phyloP scores from a whole-genome alignment of 1,140 invertebrate species.

The Drosophila santomea region DNA sequence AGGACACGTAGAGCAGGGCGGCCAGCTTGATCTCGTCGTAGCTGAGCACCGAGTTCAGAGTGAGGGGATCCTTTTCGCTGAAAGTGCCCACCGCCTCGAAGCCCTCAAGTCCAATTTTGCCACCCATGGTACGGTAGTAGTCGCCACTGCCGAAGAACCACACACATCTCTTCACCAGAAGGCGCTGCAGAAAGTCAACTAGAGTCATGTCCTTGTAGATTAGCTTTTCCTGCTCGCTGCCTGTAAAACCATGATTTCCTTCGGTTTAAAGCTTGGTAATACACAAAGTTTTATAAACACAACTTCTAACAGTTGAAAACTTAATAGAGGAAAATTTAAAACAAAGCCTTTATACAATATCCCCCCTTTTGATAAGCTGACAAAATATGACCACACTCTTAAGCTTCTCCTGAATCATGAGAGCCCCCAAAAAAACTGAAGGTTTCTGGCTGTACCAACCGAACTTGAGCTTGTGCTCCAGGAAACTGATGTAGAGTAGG shows the following conservation, averaged over 20 bases:
- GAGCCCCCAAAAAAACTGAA: no score
- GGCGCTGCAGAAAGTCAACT: conserved; percentile 60
- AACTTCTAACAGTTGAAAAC: no score
- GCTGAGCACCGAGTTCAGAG: conserved; percentile 59
- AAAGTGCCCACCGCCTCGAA: conserved; percentile 58
- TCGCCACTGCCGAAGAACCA: conserved; percentile 41
- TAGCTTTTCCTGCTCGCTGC: conserved; percentile 29
- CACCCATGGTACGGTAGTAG: conserved; percentile 34
- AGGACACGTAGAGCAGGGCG: conserved; percentile 87
- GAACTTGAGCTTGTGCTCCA: conserved; percentile 70
- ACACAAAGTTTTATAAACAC: no score
- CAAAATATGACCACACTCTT: no score
- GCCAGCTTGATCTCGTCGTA: conserved; percentile 85
- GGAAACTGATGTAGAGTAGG: conserved; percentile 55
- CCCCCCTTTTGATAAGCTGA: no score
- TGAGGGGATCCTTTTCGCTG: conserved; percentile 35
- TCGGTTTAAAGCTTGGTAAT: no score
- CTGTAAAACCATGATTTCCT: conserved; percentile 1
- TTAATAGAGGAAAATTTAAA: no score
- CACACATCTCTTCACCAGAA: conserved; percentile 67
- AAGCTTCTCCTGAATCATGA: no score
- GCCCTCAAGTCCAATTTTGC: conserved; percentile 31
- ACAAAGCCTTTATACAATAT: no score
- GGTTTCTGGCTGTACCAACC: conserved; percentile 35
- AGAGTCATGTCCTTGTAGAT: conserved; percentile 51